Base-by-base conservation (phyloP, 1,140 invertebrate genomes). In the Atopsyche davidsoni region DNA sequence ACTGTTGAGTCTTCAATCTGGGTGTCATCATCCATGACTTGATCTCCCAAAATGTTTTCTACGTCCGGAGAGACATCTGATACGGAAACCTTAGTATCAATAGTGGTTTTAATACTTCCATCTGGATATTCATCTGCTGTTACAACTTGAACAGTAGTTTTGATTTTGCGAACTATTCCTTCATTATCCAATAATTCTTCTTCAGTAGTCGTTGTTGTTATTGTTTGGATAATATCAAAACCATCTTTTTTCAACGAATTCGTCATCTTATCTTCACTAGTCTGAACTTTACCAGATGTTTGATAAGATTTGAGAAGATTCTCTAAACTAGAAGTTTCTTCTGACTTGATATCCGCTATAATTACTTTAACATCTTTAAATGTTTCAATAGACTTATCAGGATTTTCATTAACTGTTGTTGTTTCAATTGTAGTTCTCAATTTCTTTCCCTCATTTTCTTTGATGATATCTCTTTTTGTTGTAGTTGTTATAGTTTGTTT, bases 51-150 rank as follows among this genome's bases (percentile, higher is more conserved):
- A 17, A 52, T 16, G 45, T 38, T 31, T 28, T 44, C 34, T 21
- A 47, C 34, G 19, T 53, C 51, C 4, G 55, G 46, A 13, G 25
- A 13, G 9, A 57, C 55, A 32, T 57, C 55, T 21, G 55, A 49
- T 35, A 57, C 53, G 25, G 55, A 50, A 13, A 57, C 67, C 46
- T 60, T 59, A 9, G 57, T 59, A 46, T 59, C 57, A 4, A 50
- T 59, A 10, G 57, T 47, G 2, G 53, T 59, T 53, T 56, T 63
- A n/a, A 68, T 64, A 28, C 68, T 72, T 28, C 69, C 69, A 57
- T 74, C 70, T 14, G 71, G 70, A 58, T 69, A 74, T 40, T 65
- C 61, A 55, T 74, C 69, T 31, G 66, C 68, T 16, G 68, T 72
- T 11, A 67, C 68, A 9, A 70, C 47, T 32, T 59, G 64, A 43